phyloP scores from a whole-genome alignment of 1,140 invertebrate genomes.

The Euura lappo region DNA sequence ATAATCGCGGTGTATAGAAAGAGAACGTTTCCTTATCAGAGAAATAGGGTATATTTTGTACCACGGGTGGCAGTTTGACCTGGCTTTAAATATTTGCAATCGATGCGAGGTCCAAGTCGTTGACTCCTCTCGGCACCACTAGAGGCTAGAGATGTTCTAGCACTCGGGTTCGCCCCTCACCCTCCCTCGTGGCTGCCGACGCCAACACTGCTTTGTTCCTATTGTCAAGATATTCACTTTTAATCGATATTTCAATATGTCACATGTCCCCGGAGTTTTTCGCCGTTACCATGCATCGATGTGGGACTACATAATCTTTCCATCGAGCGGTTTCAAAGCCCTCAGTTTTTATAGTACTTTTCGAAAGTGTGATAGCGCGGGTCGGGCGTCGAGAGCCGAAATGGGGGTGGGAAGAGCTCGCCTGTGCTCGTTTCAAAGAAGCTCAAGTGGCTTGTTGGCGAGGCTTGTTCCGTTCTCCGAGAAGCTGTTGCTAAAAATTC shows the following conservation, averaged over 20 bases:
- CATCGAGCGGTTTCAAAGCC: not conserved
- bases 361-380: not conserved
- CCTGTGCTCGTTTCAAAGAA: not conserved
- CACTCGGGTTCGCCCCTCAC: not conserved
- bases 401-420: not conserved
- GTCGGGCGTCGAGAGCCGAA: not conserved
- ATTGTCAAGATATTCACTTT: not conserved
- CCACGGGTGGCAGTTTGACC: not conserved
- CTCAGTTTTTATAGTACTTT: not conserved
- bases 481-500: not conserved
- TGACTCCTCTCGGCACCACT: conserved; percentile 37
- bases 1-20: not conserved
- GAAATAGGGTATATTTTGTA: too few species aligned
- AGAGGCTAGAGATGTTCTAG: too few species aligned
- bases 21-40: not conserved
- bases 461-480: not conserved
- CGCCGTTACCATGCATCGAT: too few species aligned
- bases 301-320: too few species aligned
- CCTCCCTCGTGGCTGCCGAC: not conserved
- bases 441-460: not conserved
- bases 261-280: not conserved
- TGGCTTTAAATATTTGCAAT: conserved; percentile 55
- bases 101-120: conserved; percentile 52
- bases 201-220: conserved; percentile 1
- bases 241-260: not conserved